Base-by-base conservation (phyloP, 2,888 invertebrate species). In the Autographa pulchrina region DNA sequence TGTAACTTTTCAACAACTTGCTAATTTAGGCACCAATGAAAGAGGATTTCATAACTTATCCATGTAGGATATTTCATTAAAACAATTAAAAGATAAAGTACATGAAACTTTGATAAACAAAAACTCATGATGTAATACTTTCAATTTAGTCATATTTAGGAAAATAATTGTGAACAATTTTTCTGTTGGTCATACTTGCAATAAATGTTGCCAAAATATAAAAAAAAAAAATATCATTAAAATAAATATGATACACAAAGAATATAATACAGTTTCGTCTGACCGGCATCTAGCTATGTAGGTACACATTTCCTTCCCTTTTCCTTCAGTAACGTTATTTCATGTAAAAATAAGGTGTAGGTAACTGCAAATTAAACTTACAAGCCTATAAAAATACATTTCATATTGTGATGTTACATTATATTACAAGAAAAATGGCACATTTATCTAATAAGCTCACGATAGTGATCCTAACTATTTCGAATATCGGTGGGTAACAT, bases 401-500 rank as follows among this genome's bases (percentile, higher is more conserved):
- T 16, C 16, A 48, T 16, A 16, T 3, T n/a, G 48, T 48, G 16
- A 48, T 14, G n/a, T 16, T 48, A 48, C 48, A 48, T 48, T 48
- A 48, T n/a, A 8, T n/a, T n/a, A 48, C 48, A 56, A 7, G 4
- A 56, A 25, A 48, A 56, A 25, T 56, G 54, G 54, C 54, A 56
- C 54, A 56, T 56, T 56, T 56, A 56, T 25, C 54, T 56, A 56
- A 25, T 56, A 56, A 56, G 54, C 54, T 56, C 25, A 56, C 54
- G 13, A 25, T 11, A 54, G 11, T 11, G 20, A 54, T 54, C 14
- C 20, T 48, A 48, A 48, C 48, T 56, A 56, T 32, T 25, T 59
- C 38, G 59, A 66, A 62, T 25, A 76, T 61, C 81, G 80, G 77
- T 80, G 77, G 77, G 81, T 77, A 67, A 67, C 9, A 65, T 54